phyloP scores from a whole-genome alignment of 2,888 invertebrate species.

The Cephus pygmeus region DNA sequence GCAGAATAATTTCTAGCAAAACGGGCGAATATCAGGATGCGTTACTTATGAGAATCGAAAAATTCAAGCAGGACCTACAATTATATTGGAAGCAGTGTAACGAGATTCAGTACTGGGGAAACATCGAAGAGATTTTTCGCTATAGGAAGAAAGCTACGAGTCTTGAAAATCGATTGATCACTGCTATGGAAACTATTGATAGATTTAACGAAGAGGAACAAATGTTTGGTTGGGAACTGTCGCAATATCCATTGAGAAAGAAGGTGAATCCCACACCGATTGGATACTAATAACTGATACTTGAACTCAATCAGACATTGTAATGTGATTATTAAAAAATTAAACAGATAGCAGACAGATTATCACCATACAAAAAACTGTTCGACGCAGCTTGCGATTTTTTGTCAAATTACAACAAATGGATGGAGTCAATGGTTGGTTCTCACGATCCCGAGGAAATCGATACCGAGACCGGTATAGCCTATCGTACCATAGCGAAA shows the following conservation, averaged over 20 bases:
- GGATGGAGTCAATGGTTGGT: constrained; percentile 85
- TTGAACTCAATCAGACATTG: background rate
- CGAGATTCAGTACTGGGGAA: constrained; percentile 89
- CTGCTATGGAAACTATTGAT: constrained; percentile 84
- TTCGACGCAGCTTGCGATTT: constrained; percentile 92
- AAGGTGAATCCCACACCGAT: constrained; percentile 51
- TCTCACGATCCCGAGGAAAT: constrained; percentile 89
- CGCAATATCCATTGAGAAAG: constrained; percentile 89
- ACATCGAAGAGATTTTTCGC: constrained; percentile 82
- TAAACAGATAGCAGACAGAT: constrained; percentile 75
- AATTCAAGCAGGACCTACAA: constrained; percentile 86
- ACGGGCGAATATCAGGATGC: constrained; percentile 86
- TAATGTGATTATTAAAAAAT: background rate
- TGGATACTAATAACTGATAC: background rate
- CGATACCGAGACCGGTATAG: constrained; percentile 79
- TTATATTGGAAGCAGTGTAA: constrained; percentile 83
- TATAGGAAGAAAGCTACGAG: constrained; percentile 85
- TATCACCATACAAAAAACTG: constrained; percentile 86
- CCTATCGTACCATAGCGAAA: constrained; percentile 83
- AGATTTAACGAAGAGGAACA: constrained; percentile 92
- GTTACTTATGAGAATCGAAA: constrained; percentile 80
- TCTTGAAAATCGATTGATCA: constrained; percentile 76
- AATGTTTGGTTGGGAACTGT: constrained; percentile 87
- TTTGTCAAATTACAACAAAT: constrained; percentile 81
- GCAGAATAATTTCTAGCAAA: constrained; percentile 83